Evolutionary conservation across 2,888 invertebrate genomes (phyloP).

Genomic region (Andricus quercusramuli): DNA sequence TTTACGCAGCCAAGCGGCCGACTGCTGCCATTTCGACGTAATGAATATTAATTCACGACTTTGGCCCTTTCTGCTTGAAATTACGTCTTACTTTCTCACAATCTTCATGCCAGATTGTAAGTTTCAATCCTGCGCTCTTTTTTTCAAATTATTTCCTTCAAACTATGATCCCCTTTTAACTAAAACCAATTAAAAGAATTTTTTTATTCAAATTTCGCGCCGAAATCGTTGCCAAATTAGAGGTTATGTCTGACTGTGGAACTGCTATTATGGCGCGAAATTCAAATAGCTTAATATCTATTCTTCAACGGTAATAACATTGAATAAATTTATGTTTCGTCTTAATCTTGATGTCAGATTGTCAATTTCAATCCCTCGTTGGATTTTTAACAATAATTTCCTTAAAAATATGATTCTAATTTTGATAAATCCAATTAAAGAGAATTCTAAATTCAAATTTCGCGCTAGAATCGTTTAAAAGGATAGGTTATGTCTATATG

Average conservation of each 20-base stretch:
- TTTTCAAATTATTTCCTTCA: not conserved
- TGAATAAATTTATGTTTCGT: too few relatives aligned
- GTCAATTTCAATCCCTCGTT: not conserved
- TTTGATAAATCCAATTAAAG: not conserved
- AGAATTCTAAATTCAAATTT: not conserved
- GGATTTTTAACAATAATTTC: not conserved
- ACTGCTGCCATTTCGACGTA: slow-evolving; percentile 63
- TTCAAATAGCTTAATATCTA: not conserved
- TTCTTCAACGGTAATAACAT: too few relatives aligned
- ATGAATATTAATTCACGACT: slow-evolving; percentile 73
- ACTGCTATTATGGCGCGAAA: not conserved
- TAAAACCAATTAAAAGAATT: not conserved
- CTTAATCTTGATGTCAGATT: not conserved
- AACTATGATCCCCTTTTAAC: not conserved
- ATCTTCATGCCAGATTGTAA: not conserved
- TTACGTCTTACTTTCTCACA: slow-evolving; percentile 21
- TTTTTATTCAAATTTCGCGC: not conserved
- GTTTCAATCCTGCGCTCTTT: not conserved
- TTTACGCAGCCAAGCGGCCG: slow-evolving; percentile 60
- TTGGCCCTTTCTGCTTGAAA: slow-evolving; percentile 42
- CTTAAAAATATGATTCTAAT: not conserved
- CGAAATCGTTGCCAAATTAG: not conserved
- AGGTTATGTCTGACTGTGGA: not conserved
- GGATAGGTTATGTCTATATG: not conserved
- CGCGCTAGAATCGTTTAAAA: not conserved